Evolutionary conservation across 2,888 invertebrate genomes (phyloP), one percentile per base, ranked within the genome.

Genomic region (Bembecia ichneumoniformis): DNA sequence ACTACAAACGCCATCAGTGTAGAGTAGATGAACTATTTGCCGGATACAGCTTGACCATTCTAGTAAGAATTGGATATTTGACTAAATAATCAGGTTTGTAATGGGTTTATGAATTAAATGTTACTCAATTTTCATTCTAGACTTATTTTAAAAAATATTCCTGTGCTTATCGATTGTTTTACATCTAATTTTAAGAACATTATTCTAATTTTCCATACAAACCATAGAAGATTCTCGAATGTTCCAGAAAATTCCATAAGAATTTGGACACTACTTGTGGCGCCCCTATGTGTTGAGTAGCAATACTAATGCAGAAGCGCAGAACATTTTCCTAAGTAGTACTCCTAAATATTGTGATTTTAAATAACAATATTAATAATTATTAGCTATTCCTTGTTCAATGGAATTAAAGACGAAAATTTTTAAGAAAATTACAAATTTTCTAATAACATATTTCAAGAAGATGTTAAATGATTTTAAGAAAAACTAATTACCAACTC

Each of bases 11-110:
- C 71, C 36, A 1, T 16, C 7, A 45, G 67, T 62, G 80, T 66
- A 47, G 53, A 66, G 40, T 54, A 71, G 74, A 11, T 0, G 49
- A 62, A 72, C 58, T 61, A 71, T 35, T 45, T 28, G 54, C 64
- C 72, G 86, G 86, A 86, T 58, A 60, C 55, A 10, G 45, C n/a
- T 40, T 3, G 83, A 84, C 82, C 51, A 54, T 82, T 86, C 86
- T 66, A 73, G 86, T 63, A 45, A 35, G 35, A 62, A 57, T 17
- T 15, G 44, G 46, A 44, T 11, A 51, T 54, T 35, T 51, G 3
- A 3, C 13, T 13, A 61, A 56, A 58, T 53, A 17, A 15, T 2
- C 15, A 16, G 3, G 47, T 56, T 62, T 54, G 28, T 63, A 46
- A 54, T 15, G 15, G 3, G 47, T 56, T 62, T 54, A 28, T 63